phyloP scores from a whole-genome alignment of 2,113 vertebrate species.

The Anthoscopus minutus region DNA sequence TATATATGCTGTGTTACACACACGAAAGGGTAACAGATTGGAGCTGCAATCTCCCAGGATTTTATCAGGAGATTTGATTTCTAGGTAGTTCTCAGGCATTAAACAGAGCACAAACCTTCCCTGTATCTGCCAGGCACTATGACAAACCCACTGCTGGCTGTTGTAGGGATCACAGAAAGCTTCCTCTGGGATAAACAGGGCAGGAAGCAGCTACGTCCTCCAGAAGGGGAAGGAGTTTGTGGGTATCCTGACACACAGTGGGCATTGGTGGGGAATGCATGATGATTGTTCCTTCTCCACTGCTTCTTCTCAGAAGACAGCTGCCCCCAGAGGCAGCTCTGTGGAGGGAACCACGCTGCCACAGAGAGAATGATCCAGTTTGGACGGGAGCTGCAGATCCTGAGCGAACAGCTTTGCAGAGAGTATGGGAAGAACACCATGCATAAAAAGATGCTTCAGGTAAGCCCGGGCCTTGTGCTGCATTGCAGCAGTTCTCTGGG shows the following conservation, averaged over 20 bases:
- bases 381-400: slow-evolving; percentile 90
- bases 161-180: not conserved
- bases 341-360: slow-evolving; percentile 92
- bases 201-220: not conserved
- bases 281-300: not conserved
- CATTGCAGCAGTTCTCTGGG: not conserved
- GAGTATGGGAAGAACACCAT: slow-evolving; percentile 91
- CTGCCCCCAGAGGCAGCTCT: slow-evolving; percentile 87
- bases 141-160: not conserved
- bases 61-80: not conserved
- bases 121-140: not conserved
- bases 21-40: not conserved
- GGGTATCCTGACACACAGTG: not conserved
- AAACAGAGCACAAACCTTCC: not conserved
- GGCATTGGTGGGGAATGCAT: not conserved
- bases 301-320: slow-evolving; percentile 75
- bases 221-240: not conserved
- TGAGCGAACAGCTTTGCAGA: slow-evolving; percentile 90
- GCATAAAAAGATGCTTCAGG: slow-evolving; percentile 89
- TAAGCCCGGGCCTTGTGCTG: slow-evolving; percentile 21
- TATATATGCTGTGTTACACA: fast-evolving
- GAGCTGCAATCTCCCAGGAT: not conserved
- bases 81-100: not conserved
- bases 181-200: not conserved
- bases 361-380: slow-evolving; percentile 98